phyloP scores from a whole-genome alignment of 1,140 invertebrate genomes.

The Mamestra configurata region DNA sequence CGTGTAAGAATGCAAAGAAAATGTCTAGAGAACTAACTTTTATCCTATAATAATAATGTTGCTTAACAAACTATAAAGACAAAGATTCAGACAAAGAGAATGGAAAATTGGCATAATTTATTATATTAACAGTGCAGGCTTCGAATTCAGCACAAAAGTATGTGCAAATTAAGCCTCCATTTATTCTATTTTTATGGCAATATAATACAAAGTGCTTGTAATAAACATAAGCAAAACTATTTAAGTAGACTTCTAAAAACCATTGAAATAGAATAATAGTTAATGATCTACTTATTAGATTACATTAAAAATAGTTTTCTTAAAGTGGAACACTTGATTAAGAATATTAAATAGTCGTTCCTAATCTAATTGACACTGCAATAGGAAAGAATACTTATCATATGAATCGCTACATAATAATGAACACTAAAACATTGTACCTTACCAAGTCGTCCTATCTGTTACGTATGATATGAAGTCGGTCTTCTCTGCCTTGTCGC shows the following conservation, averaged over 20 bases:
- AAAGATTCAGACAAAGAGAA: conserved; percentile 25
- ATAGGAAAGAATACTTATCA: conserved; percentile 50
- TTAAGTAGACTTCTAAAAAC: conserved; percentile 18
- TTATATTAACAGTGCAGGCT: neutral
- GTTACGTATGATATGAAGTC: neutral
- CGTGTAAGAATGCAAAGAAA: conserved; percentile 1
- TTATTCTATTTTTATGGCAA: conserved; percentile 8
- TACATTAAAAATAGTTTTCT: conserved; percentile 16
- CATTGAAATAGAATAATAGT: conserved; percentile 12
- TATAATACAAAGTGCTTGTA: conserved; percentile 31
- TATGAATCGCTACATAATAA: conserved; percentile 44
- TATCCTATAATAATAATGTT: conserved; percentile 6
- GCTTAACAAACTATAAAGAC: conserved; percentile 16
- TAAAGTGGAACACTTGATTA: conserved; percentile 38
- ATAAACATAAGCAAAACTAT: conserved; percentile 18
- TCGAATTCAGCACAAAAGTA: neutral
- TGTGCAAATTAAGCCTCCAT: conserved; percentile 2
- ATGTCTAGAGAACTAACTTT: conserved; percentile 31
- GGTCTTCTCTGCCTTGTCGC: neutral
- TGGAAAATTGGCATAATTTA: conserved; percentile 36
- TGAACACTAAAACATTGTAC: conserved; percentile 54
- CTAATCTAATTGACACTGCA: conserved; percentile 32
- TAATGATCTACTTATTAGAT: conserved; percentile 33
- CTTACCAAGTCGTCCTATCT: conserved; percentile 21
- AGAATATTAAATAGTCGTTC: conserved; percentile 24